phyloP scores from a whole-genome alignment of 2,888 invertebrate species.

The Monoplex corrugatus region DNA sequence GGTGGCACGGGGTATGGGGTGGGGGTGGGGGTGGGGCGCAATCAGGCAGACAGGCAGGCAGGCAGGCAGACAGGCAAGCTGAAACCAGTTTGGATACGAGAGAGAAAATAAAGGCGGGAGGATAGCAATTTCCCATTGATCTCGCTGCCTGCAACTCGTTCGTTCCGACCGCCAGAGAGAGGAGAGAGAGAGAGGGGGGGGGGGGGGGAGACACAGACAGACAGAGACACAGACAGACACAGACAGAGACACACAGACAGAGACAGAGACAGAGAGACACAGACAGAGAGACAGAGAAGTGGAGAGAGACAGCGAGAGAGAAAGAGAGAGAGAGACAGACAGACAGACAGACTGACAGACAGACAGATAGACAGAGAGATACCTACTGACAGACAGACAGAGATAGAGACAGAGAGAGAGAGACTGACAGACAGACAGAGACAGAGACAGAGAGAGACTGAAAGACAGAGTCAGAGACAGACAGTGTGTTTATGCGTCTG shows the following conservation, averaged over 20 bases:
- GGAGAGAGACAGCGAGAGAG: constrained; percentile 22
- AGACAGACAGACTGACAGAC: neutral
- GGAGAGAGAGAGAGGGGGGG: neutral
- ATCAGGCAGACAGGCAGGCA: neutral
- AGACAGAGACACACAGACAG: no score
- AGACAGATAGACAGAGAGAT: neutral
- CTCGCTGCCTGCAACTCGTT: no score
- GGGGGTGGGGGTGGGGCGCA: no score
- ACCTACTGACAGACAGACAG: neutral
- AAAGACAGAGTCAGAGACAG: neutral
- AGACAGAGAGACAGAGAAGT: no score
- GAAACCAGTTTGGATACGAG: neutral
- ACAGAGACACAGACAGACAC: no score
- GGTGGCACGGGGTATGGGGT: no score
- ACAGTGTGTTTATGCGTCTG: no score
- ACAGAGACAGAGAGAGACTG: neutral
- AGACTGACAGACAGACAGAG: neutral
- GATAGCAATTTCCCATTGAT: neutral
- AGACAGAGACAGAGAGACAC: no score
- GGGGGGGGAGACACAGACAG: neutral
- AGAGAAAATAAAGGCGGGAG: neutral
- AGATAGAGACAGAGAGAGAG: constrained; percentile 12
- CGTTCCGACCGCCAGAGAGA: neutral
- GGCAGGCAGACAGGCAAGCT: no score
- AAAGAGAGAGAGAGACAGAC: constrained; percentile 12